Evolutionary conservation across 2,888 invertebrate species (phyloP).

Genomic region (Stomorhina lunata): DNA sequence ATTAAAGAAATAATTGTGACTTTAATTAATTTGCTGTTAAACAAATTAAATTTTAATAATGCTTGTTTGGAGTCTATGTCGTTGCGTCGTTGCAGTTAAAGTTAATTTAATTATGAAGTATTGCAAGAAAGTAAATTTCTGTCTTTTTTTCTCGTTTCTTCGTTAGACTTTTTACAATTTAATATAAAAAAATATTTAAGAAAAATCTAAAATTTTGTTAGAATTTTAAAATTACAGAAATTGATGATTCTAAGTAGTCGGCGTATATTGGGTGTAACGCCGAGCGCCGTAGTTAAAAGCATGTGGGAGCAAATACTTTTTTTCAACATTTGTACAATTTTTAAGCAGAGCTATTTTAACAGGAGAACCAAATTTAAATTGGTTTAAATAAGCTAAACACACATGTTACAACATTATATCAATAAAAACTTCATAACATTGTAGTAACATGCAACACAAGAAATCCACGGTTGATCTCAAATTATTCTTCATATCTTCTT

Average conservation of each 20-base stretch:
- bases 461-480: slow-evolving; percentile 32
- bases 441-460: slow-evolving; percentile 32
- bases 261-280: too few species aligned
- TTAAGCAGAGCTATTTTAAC: too few species aligned
- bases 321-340: too few species aligned
- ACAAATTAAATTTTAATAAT: slow-evolving; percentile 16
- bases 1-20: neutral
- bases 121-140: neutral
- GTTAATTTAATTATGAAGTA: neutral
- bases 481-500: neutral
- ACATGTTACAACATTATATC: neutral
- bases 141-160: too few species aligned
- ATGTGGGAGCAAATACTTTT: too few species aligned
- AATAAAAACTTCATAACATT: slow-evolving; percentile 23
- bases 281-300: too few species aligned
- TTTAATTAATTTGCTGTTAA: slow-evolving; percentile 40
- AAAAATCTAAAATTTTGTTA: too few species aligned
- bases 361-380: neutral
- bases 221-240: too few species aligned
- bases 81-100: neutral
- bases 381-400: neutral
- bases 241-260: too few species aligned
- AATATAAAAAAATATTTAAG: too few species aligned
- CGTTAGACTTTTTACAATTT: too few species aligned
- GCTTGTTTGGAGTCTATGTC: neutral